Conservation (phyloP, 1,140 invertebrate species). For the Halesus radiatus region DNA sequence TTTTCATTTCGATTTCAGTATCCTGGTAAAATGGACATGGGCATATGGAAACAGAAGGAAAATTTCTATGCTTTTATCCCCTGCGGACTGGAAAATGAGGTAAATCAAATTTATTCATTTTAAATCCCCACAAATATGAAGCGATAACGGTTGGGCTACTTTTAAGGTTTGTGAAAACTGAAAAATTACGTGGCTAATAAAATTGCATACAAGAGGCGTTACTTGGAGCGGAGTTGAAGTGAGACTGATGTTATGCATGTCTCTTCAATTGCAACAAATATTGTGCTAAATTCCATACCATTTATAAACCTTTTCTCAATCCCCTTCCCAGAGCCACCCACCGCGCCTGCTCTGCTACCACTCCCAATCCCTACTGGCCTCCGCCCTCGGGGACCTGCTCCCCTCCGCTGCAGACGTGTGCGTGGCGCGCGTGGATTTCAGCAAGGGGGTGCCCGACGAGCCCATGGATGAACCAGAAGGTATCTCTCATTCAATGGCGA, state of each 20-base stretch:
- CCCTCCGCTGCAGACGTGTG: constrained; percentile 21
- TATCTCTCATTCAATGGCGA: background rate
- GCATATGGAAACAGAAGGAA: constrained; percentile 15
- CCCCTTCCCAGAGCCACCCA: background rate
- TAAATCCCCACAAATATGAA: no score
- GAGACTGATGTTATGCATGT: no score
- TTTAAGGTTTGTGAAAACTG: no score
- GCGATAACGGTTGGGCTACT: no score
- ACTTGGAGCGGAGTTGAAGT: no score
- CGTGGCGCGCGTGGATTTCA: constrained; percentile 14
- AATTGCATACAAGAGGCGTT: no score
- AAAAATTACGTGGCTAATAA: no score
- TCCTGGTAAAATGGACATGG: constrained; percentile 19
- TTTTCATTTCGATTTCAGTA: background rate
- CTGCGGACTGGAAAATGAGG: constrained; percentile 10
- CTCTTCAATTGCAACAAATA: no score
- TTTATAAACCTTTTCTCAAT: background rate
- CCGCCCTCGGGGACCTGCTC: background rate
- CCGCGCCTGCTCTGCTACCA: constrained; percentile 10
- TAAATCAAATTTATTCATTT: background rate
- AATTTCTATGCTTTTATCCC: constrained; percentile 20
- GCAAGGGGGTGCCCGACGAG: background rate
- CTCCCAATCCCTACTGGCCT: constrained; percentile 19
- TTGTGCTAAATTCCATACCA: no score
- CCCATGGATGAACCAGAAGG: background rate